These are phyloP conservation scores for Calameuta filiformis DNA, from an alignment of 2,888 invertebrate species.

Conservation along the genomic window DNA sequence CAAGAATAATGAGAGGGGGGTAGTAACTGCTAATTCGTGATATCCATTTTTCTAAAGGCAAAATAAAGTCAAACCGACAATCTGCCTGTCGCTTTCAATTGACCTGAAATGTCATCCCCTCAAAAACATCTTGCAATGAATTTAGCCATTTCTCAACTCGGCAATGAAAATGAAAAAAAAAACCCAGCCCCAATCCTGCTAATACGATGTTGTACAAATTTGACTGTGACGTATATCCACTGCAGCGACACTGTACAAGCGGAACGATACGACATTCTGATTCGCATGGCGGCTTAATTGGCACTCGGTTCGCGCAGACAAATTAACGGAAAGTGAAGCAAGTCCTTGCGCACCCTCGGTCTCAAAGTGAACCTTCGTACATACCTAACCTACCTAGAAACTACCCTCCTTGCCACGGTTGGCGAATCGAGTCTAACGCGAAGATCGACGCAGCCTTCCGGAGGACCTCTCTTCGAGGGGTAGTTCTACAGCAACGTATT, in stretches of 20 bases:
- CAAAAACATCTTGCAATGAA: too few relatives aligned
- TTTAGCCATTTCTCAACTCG: too few relatives aligned
- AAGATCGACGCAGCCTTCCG: constrained; percentile 1
- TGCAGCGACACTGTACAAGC: neutral
- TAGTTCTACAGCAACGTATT: neutral
- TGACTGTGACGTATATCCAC: too few relatives aligned
- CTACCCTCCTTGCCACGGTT: neutral
- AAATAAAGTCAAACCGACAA: neutral
- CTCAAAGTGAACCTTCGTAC: neutral
- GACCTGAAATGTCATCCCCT: too few relatives aligned
- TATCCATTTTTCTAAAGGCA: constrained; percentile 6
- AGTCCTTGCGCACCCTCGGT: neutral
- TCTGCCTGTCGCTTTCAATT: too few relatives aligned
- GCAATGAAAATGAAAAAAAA: too few relatives aligned
- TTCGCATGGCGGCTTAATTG: constrained; percentile 16
- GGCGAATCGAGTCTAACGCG: constrained; percentile 4
- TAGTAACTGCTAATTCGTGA: constrained; percentile 4
- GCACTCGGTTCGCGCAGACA: constrained; percentile 16
- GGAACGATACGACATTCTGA: constrained; percentile 5
- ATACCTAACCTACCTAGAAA: neutral
- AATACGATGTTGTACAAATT: too few relatives aligned
- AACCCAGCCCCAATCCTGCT: too few relatives aligned
- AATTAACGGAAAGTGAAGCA: constrained; percentile 17
- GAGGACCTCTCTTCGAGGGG: neutral
- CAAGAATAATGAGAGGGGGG: neutral